phyloP scores from a whole-genome alignment of 2,113 vertebrate species.

The Xenopus laevis region DNA sequence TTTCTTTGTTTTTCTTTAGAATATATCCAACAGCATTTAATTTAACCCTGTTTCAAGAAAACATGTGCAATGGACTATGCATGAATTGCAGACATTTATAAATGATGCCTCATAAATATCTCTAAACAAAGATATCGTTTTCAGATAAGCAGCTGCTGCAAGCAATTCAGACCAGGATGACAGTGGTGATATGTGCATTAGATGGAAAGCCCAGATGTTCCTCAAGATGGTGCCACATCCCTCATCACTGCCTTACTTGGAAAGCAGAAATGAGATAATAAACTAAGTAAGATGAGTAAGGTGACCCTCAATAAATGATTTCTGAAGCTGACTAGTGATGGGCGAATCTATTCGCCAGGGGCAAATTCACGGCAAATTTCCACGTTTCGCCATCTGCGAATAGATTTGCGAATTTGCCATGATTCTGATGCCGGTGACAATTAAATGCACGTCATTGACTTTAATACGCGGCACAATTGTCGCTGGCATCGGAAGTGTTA shows the following conservation, averaged over 20 bases:
- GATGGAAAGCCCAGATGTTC: conserved; percentile 37
- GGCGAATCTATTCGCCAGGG: too few species aligned
- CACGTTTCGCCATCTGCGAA: too few species aligned
- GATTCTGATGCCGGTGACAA: too few species aligned
- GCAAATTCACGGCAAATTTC: too few species aligned
- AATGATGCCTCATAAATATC: conserved; percentile 33
- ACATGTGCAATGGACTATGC: conserved; percentile 25
- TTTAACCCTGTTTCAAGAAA: conserved; percentile 36
- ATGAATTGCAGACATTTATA: conserved; percentile 33
- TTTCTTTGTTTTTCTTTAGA: too few species aligned
- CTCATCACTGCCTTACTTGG: conserved; percentile 11
- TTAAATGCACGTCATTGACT: too few species aligned
- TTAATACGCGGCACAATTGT: too few species aligned
- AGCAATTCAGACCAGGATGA: conserved; percentile 28
- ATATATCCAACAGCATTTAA: too few species aligned
- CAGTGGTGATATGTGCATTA: conserved; percentile 39
- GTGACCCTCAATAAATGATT: neutral
- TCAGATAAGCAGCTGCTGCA: conserved; percentile 40
- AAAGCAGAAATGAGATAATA: conserved; percentile 4
- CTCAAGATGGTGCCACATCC: conserved; percentile 32
- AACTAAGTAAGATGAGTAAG: conserved; percentile 3
- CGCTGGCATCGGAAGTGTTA: too few species aligned
- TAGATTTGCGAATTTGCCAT: too few species aligned
- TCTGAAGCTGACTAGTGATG: too few species aligned
- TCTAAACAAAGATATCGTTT: conserved; percentile 34